Conservation (phyloP, 1,140 invertebrate species). For the Tachypleus tridentatus region DNA sequence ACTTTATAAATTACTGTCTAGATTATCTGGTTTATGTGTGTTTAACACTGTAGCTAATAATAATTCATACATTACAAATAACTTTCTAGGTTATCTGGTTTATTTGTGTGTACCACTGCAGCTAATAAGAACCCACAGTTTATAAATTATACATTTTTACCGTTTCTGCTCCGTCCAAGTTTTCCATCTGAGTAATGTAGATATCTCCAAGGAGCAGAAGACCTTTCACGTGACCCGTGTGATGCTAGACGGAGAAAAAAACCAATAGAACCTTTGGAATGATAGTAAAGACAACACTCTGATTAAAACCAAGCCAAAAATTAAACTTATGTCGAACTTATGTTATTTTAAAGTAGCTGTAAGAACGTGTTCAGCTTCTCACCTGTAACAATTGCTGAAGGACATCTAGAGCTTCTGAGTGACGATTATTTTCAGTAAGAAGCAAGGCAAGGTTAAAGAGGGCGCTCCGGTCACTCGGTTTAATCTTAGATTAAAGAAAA, state of each 20-base stretch:
- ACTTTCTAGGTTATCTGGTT: no score
- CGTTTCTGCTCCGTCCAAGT: constrained; percentile 79
- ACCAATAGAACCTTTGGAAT: not conserved
- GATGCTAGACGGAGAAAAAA: constrained; percentile 34
- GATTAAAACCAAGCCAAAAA: no score
- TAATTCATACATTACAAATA: no score
- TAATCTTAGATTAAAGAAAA: constrained; percentile 8
- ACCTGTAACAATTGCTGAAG: constrained; percentile 14
- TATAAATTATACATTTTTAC: constrained; percentile 38
- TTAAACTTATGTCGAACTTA: no score
- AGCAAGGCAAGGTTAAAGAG: constrained; percentile 88
- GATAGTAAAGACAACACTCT: no score
- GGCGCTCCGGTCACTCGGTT: constrained; percentile 60
- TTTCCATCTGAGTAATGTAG: constrained; percentile 90
- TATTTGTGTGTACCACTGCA: no score
- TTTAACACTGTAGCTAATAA: no score
- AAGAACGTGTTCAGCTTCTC: not conserved
- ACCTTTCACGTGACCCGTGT: constrained; percentile 89
- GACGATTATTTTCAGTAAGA: constrained; percentile 55
- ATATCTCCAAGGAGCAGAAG: constrained; percentile 88
- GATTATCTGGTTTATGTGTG: no score
- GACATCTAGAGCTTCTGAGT: constrained; percentile 10
- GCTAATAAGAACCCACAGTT: no score
- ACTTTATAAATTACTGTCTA: no score
- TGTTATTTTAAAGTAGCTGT: no score